Evolutionary conservation across 2,888 invertebrate species (phyloP).

Genomic region (Cheilosia vernalis): DNA sequence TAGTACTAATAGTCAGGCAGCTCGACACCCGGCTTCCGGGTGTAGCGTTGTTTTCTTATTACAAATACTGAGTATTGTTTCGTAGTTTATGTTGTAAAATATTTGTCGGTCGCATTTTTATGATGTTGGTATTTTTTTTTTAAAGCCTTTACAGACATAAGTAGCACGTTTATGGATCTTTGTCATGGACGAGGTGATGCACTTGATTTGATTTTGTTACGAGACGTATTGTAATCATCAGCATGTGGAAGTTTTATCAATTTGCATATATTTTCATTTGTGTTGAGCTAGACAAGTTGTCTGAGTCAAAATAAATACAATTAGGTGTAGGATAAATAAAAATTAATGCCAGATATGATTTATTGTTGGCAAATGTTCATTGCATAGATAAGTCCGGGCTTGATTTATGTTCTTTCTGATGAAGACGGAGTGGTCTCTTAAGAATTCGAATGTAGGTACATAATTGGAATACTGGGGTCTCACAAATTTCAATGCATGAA

Average conservation of each 20-base stretch:
- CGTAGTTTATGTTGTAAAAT: slow-evolving; percentile 27
- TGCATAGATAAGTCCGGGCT: not conserved
- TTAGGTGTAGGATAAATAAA: not conserved
- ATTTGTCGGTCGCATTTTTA: slow-evolving; percentile 21
- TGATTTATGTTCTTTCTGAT: too few relatives aligned
- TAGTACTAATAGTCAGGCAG: slow-evolving; percentile 24
- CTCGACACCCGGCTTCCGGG: slow-evolving; percentile 49
- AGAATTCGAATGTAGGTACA: too few relatives aligned
- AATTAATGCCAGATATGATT: not conserved
- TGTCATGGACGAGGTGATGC: slow-evolving; percentile 48
- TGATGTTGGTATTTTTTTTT: not conserved
- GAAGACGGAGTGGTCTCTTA: too few relatives aligned
- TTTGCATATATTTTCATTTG: not conserved
- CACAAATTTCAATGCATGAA: too few relatives aligned
- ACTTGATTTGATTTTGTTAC: slow-evolving; percentile 44
- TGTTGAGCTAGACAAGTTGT: slow-evolving; percentile 3
- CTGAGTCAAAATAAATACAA: not conserved
- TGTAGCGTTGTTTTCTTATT: slow-evolving; percentile 27
- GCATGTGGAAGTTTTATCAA: not conserved
- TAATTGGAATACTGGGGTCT: too few relatives aligned
- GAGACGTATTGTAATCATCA: not conserved
- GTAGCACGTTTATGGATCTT: slow-evolving; percentile 26
- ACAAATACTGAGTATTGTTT: not conserved
- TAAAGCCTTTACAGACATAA: not conserved
- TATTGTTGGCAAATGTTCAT: not conserved